Conservation (phyloP, 2,797 vertebrate species). For the Microcaecilia unicolor region DNA sequence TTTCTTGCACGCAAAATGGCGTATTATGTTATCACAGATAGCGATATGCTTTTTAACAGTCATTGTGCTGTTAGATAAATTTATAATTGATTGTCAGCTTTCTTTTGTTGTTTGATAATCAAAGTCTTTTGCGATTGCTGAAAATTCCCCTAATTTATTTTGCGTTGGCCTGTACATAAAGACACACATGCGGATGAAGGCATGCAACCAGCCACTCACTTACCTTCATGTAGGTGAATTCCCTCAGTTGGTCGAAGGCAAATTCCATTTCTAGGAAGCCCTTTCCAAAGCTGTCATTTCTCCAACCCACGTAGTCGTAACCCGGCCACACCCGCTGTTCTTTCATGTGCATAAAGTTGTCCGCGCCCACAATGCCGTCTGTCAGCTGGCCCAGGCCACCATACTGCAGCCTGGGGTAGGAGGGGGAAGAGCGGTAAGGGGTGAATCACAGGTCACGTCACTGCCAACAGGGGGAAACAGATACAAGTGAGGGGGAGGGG, state of each 20-base stretch:
- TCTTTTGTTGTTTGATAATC: too few relatives aligned
- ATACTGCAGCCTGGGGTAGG: conserved; percentile 64
- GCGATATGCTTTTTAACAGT: too few relatives aligned
- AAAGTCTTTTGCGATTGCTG: too few relatives aligned
- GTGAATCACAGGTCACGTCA: too few relatives aligned
- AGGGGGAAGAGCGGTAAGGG: background rate
- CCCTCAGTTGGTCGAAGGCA: conserved; percentile 65
- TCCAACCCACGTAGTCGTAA: conserved; percentile 91
- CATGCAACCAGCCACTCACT: background rate
- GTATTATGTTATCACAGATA: too few relatives aligned
- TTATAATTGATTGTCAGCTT: too few relatives aligned
- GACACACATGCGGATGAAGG: background rate
- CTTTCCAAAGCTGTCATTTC: conserved; percentile 56
- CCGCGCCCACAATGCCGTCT: conserved; percentile 77
- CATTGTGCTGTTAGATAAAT: too few relatives aligned
- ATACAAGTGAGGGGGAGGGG: background rate
- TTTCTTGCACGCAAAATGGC: too few relatives aligned
- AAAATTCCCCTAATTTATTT: too few relatives aligned
- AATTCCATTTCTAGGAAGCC: conserved; percentile 82
- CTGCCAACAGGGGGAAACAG: background rate
- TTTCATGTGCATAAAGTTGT: conserved; percentile 76
- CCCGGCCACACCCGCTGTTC: conserved; percentile 88
- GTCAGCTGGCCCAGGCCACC: conserved; percentile 84
- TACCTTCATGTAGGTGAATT: conserved; percentile 49
- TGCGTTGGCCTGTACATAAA: too few relatives aligned